These are phyloP conservation scores for Sander vitreus DNA, from an alignment of 2,113 vertebrate genomes.

Conservation along the genomic window DNA sequence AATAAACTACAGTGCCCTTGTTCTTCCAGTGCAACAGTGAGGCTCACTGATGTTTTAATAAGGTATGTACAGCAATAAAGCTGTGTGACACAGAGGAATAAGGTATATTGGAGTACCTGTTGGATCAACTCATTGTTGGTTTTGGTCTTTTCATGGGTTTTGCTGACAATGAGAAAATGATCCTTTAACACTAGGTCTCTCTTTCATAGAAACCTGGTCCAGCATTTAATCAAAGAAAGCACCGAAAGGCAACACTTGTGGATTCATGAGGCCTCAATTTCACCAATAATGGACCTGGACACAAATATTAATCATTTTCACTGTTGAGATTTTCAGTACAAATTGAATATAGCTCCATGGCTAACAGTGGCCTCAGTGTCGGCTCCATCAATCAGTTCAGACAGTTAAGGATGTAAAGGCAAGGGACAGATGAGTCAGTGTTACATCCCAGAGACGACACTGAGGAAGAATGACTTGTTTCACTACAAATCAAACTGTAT, in stretches of 20 bases:
- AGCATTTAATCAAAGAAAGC: neutral
- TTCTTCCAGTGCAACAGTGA: neutral
- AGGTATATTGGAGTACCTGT: neutral
- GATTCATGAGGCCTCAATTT: conserved; percentile 23
- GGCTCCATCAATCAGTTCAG: conserved; percentile 44
- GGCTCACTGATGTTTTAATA: neutral
- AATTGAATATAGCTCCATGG: conserved; percentile 34
- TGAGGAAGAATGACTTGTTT: conserved; percentile 49
- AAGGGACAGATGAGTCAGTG: conserved; percentile 59
- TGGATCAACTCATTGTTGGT: neutral
- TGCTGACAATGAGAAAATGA: neutral
- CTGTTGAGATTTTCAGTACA: conserved; percentile 29
- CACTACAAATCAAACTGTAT: conserved; percentile 28
- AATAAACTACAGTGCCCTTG: neutral
- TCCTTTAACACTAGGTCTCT: neutral
- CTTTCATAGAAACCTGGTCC: neutral
- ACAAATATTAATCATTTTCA: conserved; percentile 31
- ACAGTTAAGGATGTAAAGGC: conserved; percentile 34
- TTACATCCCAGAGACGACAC: conserved; percentile 32
- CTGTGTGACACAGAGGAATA: neutral
- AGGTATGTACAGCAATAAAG: neutral
- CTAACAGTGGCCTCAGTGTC: conserved; percentile 24
- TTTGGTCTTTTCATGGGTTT: neutral
- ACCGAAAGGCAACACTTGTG: neutral
- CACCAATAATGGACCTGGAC: conserved; percentile 12